Base-by-base conservation (phyloP, 2,113 vertebrate genomes). In the Kobus ellipsiprymnus region DNA sequence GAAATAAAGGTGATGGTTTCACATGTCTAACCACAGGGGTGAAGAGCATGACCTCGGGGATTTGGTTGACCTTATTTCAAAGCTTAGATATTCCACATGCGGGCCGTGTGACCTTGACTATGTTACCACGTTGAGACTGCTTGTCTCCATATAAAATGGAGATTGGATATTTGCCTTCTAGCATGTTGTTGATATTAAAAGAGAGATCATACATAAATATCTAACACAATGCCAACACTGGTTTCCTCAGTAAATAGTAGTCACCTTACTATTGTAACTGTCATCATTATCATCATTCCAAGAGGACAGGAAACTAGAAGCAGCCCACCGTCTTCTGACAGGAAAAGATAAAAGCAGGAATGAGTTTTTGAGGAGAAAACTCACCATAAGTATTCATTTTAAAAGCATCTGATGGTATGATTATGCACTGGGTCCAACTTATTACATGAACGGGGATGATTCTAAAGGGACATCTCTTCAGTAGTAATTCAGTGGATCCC, bases 401-500 rank as follows among this genome's bases (percentile, higher is more conserved):
- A 86, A 96, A 97, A 95, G 46, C 36, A 74, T 21, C 60, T 87
- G 80, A 57, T 19, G 29, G 29, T 52, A 25, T 81, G 44, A 96
- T 96, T 85, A 85, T 85, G n/a, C 12, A n/a, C 13, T 71, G 44
- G 17, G 54, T 40, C 16, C 21, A 67, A 78, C 80, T 83, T 95
- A 81, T 81, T 95, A 62, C 60, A 91, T 77, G 67, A 94, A 60
- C 60, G 74, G 36, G 33, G 67, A 86, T 88, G 48, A 84, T 33
- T 21, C 55, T 96, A 78, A 88, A 92, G 62, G n/a, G 82, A 74
- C 10, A 64, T 86, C 55, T 97, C 95, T 95, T 96, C 54, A 85
- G 82, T 78, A 95, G 85, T 90, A 94, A 91, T 60, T 95, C 83
- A 44, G 71, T 44, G 64, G 21, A 50, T 97, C 50, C 86, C 86